Base-by-base conservation (phyloP, 2,888 invertebrate species). In the Aradus depressus region DNA sequence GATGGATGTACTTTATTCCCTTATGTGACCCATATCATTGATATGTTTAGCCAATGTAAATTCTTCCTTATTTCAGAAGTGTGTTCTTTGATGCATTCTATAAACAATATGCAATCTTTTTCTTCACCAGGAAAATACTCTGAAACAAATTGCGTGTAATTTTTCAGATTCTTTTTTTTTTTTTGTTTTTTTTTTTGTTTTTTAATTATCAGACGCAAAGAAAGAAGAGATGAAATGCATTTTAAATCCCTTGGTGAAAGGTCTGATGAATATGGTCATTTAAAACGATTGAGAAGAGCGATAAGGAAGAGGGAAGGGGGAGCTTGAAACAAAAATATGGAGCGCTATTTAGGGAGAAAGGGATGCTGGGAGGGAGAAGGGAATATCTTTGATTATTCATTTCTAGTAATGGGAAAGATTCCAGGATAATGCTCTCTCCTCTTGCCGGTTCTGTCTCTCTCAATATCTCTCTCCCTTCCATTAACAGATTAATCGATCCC, bases 341-440 rank as follows among this genome's bases (percentile, higher is more conserved):
- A 28, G 45, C 34, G 21, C 37, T 21, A 45, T 45, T 34, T 37
- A 45, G 45, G 23, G 6, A 12, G 22, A 14, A 12, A 44, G 4
- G 21, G 26, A n/a, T n/a, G n/a, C n/a, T n/a, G n/a, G 42, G 42
- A 26, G 25, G 6, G 35, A 6, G 6, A 12, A 5, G 26, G 42
- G 34, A 23, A 50, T 45, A 44, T 43, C 51, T 51, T 56, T 56
- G 56, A 56, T 56, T 56, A 56, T 56, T 56, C 56, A 56, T 56
- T 56, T 56, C 56, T 56, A 54, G 56, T 56, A 56, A 56, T 56
- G 56, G 56, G 39, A 56, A 47, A 53, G 53, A 56, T 56, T 44
- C 19, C 41, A 14, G 39, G 44, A 37, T 41, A 32, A 37, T 31
- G 25, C 16, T 41, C 44, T 10, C 12, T 10, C 18, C 35, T 4